Percentiles rank a stretch among this genome's conserved stretches.
Conservation (phyloP, 2,888 invertebrate genomes). For the Daptonema setosum region DNA sequence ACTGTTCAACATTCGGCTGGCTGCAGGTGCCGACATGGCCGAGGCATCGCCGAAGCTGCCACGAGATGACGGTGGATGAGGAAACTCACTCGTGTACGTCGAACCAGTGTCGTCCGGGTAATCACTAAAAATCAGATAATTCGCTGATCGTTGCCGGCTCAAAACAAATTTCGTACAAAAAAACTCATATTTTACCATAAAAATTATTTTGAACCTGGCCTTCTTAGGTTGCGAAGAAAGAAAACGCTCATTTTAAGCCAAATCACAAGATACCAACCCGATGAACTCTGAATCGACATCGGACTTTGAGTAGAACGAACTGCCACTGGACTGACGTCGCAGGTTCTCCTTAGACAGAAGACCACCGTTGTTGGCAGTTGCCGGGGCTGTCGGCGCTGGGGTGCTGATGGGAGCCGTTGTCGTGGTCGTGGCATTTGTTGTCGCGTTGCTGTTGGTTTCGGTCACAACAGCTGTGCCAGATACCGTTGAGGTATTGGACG, state of each 20-base stretch:
- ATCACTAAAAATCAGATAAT: background rate
- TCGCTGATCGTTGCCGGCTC: background rate
- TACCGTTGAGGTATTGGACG: too few species aligned
- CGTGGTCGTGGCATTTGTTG: background rate
- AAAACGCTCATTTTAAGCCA: background rate
- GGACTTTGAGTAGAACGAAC: conserved; percentile 11
- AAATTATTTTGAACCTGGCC: too few species aligned
- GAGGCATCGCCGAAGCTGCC: background rate
- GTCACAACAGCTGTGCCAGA: too few species aligned
- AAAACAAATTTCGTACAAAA: background rate
- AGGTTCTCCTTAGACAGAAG: background rate
- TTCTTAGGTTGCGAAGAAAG: too few species aligned
- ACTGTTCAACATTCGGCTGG: background rate
- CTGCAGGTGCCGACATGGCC: background rate
- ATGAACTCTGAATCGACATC: conserved; percentile 11
- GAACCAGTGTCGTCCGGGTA: background rate
- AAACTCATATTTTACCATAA: too few species aligned
- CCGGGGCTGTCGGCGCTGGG: background rate
- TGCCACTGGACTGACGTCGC: conserved; percentile 12
- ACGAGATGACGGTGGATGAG: background rate
- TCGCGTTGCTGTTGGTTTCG: background rate
- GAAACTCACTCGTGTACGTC: background rate
- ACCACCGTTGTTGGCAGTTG: background rate
- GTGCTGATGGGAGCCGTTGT: background rate
- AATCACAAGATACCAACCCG: background rate